Conservation (phyloP, 1,140 invertebrate genomes). For the Drosophila lacteicornis region DNA sequence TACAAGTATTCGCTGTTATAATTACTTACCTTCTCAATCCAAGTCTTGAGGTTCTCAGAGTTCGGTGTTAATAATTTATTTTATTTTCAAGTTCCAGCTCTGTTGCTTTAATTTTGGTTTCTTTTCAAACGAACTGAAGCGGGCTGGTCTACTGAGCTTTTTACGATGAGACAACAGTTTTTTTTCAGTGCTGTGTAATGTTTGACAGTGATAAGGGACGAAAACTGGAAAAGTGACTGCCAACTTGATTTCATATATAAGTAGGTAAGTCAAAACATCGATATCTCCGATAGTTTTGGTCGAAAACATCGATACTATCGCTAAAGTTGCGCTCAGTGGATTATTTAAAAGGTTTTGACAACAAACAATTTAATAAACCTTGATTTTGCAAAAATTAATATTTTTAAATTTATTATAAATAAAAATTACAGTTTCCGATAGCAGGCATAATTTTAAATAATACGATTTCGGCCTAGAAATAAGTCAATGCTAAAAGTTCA, state of each 20-base stretch:
- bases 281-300: too few species aligned
- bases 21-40: background rate
- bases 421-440: too few species aligned
- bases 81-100: background rate
- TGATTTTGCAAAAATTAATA: too few species aligned
- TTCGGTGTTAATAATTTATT: background rate
- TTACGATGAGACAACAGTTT: conserved; percentile 32
- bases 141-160: conserved; percentile 20
- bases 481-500: too few species aligned
- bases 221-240: background rate
- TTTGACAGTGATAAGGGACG: conserved; percentile 7
- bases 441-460: too few species aligned
- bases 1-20: background rate
- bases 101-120: conserved; percentile 22
- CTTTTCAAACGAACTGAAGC: conserved; percentile 27
- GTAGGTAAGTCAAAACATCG: too few species aligned
- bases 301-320: too few species aligned
- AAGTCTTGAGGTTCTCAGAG: background rate
- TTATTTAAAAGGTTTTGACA: too few species aligned
- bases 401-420: too few species aligned
- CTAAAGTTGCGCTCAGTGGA: too few species aligned
- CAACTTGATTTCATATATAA: background rate
- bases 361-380: too few species aligned
- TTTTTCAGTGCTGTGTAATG: conserved; percentile 1
- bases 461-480: too few species aligned